Evolutionary conservation across 2,888 invertebrate species (phyloP).

Genomic region (Euplexia lucipara): DNA sequence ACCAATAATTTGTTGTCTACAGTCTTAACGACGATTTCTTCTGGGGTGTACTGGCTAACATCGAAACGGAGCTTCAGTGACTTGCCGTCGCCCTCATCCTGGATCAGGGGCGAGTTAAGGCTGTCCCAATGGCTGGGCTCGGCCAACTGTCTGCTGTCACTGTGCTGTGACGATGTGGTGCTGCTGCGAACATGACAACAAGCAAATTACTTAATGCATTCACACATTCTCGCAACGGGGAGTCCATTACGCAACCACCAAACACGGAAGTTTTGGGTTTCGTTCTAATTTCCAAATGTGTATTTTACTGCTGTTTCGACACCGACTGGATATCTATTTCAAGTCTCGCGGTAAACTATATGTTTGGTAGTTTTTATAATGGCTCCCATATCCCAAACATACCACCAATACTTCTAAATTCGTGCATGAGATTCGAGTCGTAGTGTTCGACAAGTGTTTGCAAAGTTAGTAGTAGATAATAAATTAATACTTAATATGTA

Average conservation of each 20-base stretch:
- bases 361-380: constrained; percentile 37
- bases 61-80: constrained; percentile 98
- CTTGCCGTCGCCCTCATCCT: constrained; percentile 98
- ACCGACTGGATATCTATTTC: constrained; percentile 29
- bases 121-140: constrained; percentile 95
- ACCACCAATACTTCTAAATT: constrained; percentile 26
- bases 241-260: constrained; percentile 45
- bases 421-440: constrained; percentile 36
- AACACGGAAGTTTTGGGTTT: constrained; percentile 52
- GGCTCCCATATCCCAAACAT: constrained; percentile 28
- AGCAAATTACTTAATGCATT: constrained; percentile 46
- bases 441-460: constrained; percentile 32
- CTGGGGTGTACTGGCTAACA: constrained; percentile 98
- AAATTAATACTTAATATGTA: constrained; percentile 25
- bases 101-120: constrained; percentile 97
- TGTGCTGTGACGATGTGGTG: constrained; percentile 92
- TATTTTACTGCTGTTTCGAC: constrained; percentile 31
- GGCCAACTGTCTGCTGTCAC: constrained; percentile 91
- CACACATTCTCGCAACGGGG: constrained; percentile 19
- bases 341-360: constrained; percentile 13
- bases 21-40: constrained; percentile 99
- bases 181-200: constrained; percentile 87
- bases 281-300: constrained; percentile 29
- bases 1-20: constrained; percentile 99
- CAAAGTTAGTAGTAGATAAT: constrained; percentile 32